Base-by-base conservation (phyloP, 2,888 invertebrate species). In the Cephalotes varians region DNA sequence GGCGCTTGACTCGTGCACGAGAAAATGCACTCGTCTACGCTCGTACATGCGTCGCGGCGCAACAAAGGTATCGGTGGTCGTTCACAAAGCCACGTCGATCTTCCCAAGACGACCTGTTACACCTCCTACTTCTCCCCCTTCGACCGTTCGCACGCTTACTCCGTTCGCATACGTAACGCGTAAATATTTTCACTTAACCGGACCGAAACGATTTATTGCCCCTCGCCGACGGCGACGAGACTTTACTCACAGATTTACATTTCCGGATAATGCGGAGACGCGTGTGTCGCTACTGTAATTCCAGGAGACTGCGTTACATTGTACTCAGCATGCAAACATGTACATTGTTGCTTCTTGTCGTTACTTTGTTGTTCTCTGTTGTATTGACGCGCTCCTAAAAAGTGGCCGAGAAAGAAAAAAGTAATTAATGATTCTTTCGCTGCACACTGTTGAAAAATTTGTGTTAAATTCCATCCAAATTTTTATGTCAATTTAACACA, bases 161-260 rank as follows among this genome's bases (percentile, higher is more conserved):
- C 5, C 60, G 40, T 58, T 49, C 82, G 89, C 85, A 88, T 85
- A 85, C 85, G 85, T 87, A 87, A 88, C 74, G 87, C 85, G 83
- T 83, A 83, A 85, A 83, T 87, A 79, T 83, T 62, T 88, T 88
- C 87, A 81, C 67, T 87, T 85, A 88, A 83, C 54, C 83, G 49
- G 54, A 56, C 64, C 67, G 80, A 80, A 82, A 86, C 77, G 80
- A 82, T 88, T 87, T 83, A 85, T 88, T 81, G 82, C 54, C 7
- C 25, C 18, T 25, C 31, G 34, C 31, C 71, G 44, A 44, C 31
- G 34, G 12, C 69, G 51, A 65, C 21, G 37, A 64, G 51, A 69
- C 69, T 65, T 25, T 34, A 18, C 21, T 60, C 10, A 12, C 47
- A 34, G 34, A 47, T 18, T 49, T 74, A 37, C 25, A 31, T 49